These are phyloP conservation scores for Scopus umbretta DNA, from an alignment of 2,113 vertebrate species.

Conservation along the genomic window DNA sequence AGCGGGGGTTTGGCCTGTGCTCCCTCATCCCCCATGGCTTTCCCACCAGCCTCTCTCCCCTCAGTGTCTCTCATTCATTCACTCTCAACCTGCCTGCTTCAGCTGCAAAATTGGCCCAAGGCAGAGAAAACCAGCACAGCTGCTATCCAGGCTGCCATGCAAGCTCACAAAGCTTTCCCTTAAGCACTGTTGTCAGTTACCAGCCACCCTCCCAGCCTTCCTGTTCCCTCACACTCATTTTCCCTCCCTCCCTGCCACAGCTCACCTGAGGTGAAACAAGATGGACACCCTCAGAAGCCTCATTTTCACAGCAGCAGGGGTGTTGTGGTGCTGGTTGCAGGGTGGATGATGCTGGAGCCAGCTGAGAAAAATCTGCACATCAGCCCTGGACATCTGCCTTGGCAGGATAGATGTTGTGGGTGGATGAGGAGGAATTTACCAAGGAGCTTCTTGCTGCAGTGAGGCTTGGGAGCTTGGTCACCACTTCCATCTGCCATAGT, in stretches of 20 bases:
- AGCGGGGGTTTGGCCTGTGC: background rate
- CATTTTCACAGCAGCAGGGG: background rate
- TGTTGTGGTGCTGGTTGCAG: background rate
- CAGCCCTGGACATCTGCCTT: background rate
- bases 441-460: background rate
- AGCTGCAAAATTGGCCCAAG: background rate
- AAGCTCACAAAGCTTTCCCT: background rate
- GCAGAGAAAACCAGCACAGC: background rate
- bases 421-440: background rate
- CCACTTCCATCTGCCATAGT: background rate
- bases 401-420: background rate
- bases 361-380: background rate
- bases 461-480: background rate
- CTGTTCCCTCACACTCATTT: background rate
- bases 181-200: background rate
- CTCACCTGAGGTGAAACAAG: background rate
- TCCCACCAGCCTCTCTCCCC: background rate
- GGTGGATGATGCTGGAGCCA: background rate
- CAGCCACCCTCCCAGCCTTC: background rate
- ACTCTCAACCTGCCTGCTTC: background rate
- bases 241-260: background rate
- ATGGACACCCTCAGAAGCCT: background rate
- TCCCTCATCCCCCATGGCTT: rapidly evolving
- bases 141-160: background rate
- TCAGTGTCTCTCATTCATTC: rapidly evolving